These are phyloP conservation scores for Enteromius afrohamiltoni DNA, from an alignment of 2,797 vertebrate species.

Conservation along the genomic window DNA sequence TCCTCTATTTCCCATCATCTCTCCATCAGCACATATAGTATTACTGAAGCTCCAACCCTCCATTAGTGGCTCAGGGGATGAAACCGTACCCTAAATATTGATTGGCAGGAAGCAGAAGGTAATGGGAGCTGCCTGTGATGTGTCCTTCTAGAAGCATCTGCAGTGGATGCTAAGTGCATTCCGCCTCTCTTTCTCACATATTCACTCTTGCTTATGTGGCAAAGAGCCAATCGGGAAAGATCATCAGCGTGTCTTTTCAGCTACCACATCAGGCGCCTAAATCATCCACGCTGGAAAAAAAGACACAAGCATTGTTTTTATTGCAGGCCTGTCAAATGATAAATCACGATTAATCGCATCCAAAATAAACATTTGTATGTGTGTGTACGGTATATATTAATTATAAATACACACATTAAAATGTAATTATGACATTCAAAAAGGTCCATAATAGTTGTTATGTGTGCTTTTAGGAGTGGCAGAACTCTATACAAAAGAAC, in stretches of 20 bases:
- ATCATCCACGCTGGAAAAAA: neutral
- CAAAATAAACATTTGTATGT: neutral
- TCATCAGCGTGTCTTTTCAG: constrained; percentile 6
- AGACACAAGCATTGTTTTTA: neutral
- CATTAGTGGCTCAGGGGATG: constrained; percentile 96
- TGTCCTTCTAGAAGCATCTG: constrained; percentile 75
- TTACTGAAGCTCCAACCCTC: constrained; percentile 93
- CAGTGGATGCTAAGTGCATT: constrained; percentile 69
- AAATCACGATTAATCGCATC: neutral
- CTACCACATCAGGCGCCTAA: constrained; percentile 28
- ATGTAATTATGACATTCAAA: neutral
- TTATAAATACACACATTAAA: neutral
- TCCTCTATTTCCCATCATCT: constrained; percentile 51
- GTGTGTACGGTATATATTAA: neutral
- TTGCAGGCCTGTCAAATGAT: neutral
- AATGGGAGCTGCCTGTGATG: constrained; percentile 86
- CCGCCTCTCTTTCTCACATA: constrained; percentile 7
- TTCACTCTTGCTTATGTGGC: constrained; percentile 25
- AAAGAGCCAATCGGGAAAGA: constrained; percentile 43
- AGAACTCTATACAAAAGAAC: constrained; percentile 99
- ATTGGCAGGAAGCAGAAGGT: constrained; percentile 90
- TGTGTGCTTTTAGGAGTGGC: constrained; percentile 89
- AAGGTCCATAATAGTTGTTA: neutral
- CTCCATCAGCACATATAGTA: constrained; percentile 89
- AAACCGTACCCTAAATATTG: constrained; percentile 95